Evolutionary conservation across 2,888 invertebrate species (phyloP).

Genomic region (Epiblema foenella): DNA sequence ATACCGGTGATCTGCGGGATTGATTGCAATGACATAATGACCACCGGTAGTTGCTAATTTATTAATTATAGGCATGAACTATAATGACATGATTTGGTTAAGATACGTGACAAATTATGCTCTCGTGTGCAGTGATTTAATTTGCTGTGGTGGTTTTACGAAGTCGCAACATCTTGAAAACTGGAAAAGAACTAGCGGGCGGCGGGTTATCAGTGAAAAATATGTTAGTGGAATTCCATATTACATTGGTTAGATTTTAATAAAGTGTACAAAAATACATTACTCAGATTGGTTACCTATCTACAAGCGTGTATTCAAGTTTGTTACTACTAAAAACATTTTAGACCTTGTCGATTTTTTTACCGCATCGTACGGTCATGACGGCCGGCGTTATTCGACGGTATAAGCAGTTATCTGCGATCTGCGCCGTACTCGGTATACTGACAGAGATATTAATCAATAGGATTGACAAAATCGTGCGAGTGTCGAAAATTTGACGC

Average conservation of each 20-base stretch:
- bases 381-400: constrained; percentile 25
- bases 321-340: constrained; percentile 27
- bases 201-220: constrained; percentile 41
- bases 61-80: constrained; percentile 7
- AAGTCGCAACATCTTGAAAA: too few relatives aligned
- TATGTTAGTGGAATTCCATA: not conserved
- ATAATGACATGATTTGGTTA: not conserved
- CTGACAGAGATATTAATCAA: constrained; percentile 76
- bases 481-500: constrained; percentile 81
- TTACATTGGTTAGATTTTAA: not conserved
- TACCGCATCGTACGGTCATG: constrained; percentile 22
- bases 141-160: not conserved
- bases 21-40: constrained; percentile 7
- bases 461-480: constrained; percentile 81
- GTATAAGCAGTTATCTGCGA: constrained; percentile 38
- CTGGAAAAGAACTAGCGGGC: too few relatives aligned
- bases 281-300: not conserved
- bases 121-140: not conserved
- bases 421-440: constrained; percentile 35
- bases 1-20: constrained; percentile 65
- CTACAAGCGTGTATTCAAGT: constrained; percentile 10
- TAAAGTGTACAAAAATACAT: not conserved
- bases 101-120: not conserved
- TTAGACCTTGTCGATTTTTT: constrained; percentile 36
- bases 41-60: constrained; percentile 22